Base-by-base conservation (phyloP, 2,888 invertebrate species). In the Diplazon laetatorius region DNA sequence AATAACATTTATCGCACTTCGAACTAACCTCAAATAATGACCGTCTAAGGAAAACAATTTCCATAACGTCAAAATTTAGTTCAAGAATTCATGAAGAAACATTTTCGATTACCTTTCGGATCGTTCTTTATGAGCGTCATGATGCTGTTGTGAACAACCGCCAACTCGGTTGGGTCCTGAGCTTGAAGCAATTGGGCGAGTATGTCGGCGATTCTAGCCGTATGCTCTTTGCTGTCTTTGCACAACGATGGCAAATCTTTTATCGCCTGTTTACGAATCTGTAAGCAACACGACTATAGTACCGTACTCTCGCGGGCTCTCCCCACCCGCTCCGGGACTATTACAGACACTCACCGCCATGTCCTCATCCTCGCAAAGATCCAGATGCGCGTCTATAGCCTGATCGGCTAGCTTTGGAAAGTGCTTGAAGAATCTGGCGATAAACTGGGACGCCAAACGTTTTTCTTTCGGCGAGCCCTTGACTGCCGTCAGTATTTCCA, bases 321-420 rank as follows among this genome's bases (percentile, higher is more conserved):
- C 16, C 2, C n/a, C 30, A 22, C 12, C n/a, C n/a, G 5, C n/a
- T 0, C 10, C 8, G 16, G n/a, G 1, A 55, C 35, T 20, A 18
- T 14, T 18, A 46, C 22, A 18, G 37, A 76, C 86, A 93, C 94
- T 93, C 92, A 98, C 97, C 89, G 95, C 95, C 85, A 96, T 94
- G 91, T 99, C 98, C 88, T 97, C 96, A 92, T 99, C 98, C 92
- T 99, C 98, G 90, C 98, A 98, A 5, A 99, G 93, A 92, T 98
- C 98, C 85, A 99, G 94, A 87, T 97, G 95, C 77, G 97, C 97
- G 91, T 98, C 96, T 68, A 99, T 95, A 6, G 98, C 97, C 88
- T 95, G 94, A 84, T 96, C 95, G n/a, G 96, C 94, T 74, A 97
- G 92, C 79, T 93, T 93, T 6, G 98, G 98, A 91, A 99, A 99